These are phyloP conservation scores for Epistrophe eligans DNA, from an alignment of 2,888 invertebrate species.

Conservation along the genomic window DNA sequence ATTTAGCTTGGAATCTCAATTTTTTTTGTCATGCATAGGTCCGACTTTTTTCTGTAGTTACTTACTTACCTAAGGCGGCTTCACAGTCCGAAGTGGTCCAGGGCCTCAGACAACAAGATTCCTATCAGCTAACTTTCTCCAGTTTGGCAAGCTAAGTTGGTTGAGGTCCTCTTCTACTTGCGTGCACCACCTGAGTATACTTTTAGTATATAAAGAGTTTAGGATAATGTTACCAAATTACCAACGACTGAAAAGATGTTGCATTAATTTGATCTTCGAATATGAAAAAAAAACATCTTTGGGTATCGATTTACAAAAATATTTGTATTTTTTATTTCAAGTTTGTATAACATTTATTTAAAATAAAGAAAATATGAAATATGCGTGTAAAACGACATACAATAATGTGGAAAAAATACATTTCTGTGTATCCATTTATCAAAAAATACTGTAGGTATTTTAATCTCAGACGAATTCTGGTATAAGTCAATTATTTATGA, in stretches of 20 bases:
- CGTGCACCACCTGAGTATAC: too few species aligned
- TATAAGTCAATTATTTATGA: neutral
- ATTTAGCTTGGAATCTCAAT: too few species aligned
- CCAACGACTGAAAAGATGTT: neutral
- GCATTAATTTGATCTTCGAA: neutral
- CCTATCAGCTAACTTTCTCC: too few species aligned
- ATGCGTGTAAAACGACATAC: conserved; percentile 20
- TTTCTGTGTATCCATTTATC: conserved; percentile 16
- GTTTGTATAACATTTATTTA: conserved; percentile 25
- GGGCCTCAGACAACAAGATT: too few species aligned
- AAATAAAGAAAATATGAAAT: conserved; percentile 40
- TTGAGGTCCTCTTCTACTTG: too few species aligned
- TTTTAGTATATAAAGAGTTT: too few species aligned
- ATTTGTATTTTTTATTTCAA: conserved; percentile 31
- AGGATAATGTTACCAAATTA: neutral
- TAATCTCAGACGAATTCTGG: conserved; percentile 1
- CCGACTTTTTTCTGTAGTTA: too few species aligned
- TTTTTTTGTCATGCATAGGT: too few species aligned
- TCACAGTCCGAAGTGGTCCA: too few species aligned
- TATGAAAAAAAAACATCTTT: neutral
- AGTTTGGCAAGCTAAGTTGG: too few species aligned
- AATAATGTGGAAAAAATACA: conserved; percentile 7
- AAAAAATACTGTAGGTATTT: conserved; percentile 2
- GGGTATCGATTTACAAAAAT: conserved; percentile 7
- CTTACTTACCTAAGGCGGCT: too few species aligned